Evolutionary conservation across 1,140 invertebrate species (phyloP).

Genomic region (Coenobita brevimanus): DNA sequence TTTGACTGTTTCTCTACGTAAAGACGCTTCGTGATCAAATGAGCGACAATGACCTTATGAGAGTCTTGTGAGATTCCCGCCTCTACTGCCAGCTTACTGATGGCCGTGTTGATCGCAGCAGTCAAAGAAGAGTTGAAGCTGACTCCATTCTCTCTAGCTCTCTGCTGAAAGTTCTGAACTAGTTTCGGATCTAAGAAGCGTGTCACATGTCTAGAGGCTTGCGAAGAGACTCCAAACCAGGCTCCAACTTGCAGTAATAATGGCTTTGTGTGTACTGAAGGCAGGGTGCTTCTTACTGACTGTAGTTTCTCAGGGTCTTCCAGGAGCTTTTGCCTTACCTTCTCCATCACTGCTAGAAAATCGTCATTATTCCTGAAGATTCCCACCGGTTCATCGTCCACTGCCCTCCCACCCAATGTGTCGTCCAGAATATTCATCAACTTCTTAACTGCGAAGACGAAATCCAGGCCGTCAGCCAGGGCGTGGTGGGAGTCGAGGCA

Average conservation of each 20-base stretch:
- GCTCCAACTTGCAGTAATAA: background rate
- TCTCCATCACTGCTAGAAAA: too few species aligned
- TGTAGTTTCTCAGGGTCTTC: too few species aligned
- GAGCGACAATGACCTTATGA: background rate
- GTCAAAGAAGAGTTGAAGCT: background rate
- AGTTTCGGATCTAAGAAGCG: background rate
- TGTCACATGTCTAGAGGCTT: background rate
- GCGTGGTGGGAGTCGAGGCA: background rate
- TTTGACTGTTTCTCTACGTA: background rate
- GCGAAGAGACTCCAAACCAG: background rate
- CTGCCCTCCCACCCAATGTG: background rate
- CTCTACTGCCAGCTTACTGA: background rate
- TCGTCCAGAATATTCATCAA: background rate
- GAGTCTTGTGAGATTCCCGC: background rate
- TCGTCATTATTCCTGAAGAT: too few species aligned
- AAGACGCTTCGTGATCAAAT: background rate
- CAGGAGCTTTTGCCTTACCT: too few species aligned
- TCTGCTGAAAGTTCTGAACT: background rate
- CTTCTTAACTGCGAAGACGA: background rate
- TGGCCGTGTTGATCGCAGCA: conserved; percentile 10
- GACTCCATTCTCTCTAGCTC: background rate
- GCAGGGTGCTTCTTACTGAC: too few species aligned
- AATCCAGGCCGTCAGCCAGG: background rate
- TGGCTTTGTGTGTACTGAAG: background rate
- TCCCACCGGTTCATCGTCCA: too few species aligned